Percentiles rank a stretch among this genome's conserved stretches.
Evolutionary conservation across 2,888 invertebrate genomes (phyloP).

Genomic region (Caenorhabditis sp.): DNA sequence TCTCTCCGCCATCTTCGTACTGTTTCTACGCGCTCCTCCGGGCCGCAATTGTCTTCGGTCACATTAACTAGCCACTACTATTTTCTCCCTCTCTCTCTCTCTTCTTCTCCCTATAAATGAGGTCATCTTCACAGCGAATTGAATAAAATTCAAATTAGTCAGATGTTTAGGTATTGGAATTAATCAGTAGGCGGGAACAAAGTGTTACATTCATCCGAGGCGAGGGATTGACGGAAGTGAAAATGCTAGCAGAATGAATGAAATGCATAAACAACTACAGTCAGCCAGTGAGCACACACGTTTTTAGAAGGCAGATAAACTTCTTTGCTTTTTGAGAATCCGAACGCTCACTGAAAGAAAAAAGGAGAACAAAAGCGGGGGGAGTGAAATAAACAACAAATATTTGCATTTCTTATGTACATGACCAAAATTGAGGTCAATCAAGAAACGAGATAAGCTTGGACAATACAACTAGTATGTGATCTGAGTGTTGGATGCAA

Average conservation of each 20-base stretch:
- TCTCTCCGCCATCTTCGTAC: conserved; percentile 55
- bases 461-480: conserved; percentile 38
- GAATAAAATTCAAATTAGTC: conserved; percentile 52
- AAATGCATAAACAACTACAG: too few relatives aligned
- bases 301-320: background rate
- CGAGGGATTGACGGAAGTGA: too few relatives aligned
- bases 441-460: conserved; percentile 55
- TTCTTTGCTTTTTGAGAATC: background rate
- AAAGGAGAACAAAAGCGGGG: conserved; percentile 22
- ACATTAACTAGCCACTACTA: conserved; percentile 50
- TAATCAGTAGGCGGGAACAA: conserved; percentile 18
- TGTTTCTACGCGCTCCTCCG: conserved; percentile 39
- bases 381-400: conserved; percentile 49
- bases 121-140: conserved; percentile 45
- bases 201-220: background rate
- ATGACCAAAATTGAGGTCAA: conserved; percentile 53
- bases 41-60: conserved; percentile 52
- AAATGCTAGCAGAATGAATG: too few relatives aligned
- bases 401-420: conserved; percentile 55
- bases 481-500: conserved; percentile 17
- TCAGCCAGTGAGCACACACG: too few relatives aligned
- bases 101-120: conserved; percentile 36
- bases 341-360: background rate
- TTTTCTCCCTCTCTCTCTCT: conserved; percentile 24
- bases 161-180: conserved; percentile 3